Evolutionary conservation across 2,888 invertebrate species (phyloP), one percentile per base, ranked within the genome.

Genomic region (Andrena fulva): DNA sequence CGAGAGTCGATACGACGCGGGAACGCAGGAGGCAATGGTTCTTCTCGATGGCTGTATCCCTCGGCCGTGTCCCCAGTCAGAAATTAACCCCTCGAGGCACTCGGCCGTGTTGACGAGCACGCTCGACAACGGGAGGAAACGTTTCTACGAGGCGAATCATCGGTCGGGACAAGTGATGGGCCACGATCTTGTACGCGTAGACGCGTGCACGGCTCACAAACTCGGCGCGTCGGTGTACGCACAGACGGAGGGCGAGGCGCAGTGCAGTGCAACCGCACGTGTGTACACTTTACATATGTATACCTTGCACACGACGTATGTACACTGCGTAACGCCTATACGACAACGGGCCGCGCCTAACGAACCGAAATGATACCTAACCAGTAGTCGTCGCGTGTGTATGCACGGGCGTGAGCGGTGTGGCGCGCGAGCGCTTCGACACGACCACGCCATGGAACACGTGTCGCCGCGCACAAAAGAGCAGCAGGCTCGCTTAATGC

Each of bases 291-390:
- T 86, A 84, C 84, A 87, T 85, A 80, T 80, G 87, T 79, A 85
- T 84, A 83, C 73, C 77, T 74, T 82, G 82, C 82, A 79, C 85
- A 82, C 77, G 70, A 83, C 77, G 86, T 79, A 80, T 85, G 87
- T 87, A 87, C 88, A 78, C 86, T 77, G 84, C 86, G 88, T 89
- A 89, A 88, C 86, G 84, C 79, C 85, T 89, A 76, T 85, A 89
- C 89, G 86, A 88, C 88, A 84, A 79, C 82, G 82, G 78, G 77
- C 82, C 81, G 83, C 86, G 90, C 84, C 89, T 92, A 92, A 92
- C 92, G 91, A 92, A 91, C 91, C 90, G 90, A 91, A 91, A 92
- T 91, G 90, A 91, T 92, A 90, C 88, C 90, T 89, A 90, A 35
- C 89, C 89, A 88, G 90, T 91, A 90, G 85, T 80, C 87, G 79